Evolutionary conservation across 2,888 invertebrate species (phyloP).

Genomic region (Apoda limacodes): DNA sequence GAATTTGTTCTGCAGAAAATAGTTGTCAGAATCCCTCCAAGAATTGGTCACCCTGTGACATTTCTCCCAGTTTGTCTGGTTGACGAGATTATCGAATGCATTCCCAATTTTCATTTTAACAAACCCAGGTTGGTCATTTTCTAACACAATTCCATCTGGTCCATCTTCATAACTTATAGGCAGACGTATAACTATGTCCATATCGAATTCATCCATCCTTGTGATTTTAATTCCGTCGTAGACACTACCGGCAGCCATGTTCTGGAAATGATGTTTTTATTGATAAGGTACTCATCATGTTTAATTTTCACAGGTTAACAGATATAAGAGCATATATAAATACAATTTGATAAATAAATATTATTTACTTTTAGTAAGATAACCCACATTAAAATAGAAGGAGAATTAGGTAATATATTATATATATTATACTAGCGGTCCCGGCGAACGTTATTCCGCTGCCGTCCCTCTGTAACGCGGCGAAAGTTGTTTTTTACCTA

Average conservation of each 20-base stretch:
- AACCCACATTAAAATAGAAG: no score
- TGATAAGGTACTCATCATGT: no score
- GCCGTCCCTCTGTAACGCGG: no score
- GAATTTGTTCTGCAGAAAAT: slow-evolving; percentile 57
- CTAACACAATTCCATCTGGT: slow-evolving; percentile 41
- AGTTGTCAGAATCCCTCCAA: slow-evolving; percentile 55
- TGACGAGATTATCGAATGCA: slow-evolving; percentile 44
- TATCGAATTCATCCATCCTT: slow-evolving; percentile 71
- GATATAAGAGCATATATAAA: no score
- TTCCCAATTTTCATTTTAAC: slow-evolving; percentile 46
- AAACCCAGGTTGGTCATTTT: slow-evolving; percentile 54
- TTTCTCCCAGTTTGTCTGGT: slow-evolving; percentile 43
- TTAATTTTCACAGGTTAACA: no score
- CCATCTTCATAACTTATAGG: slow-evolving; percentile 52
- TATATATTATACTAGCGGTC: no score
- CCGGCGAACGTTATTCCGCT: no score
- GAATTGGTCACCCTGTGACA: slow-evolving; percentile 45
- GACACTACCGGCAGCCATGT: slow-evolving; percentile 69
- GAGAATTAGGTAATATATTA: no score
- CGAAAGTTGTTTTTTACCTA: no score
- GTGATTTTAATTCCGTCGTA: slow-evolving; percentile 72
- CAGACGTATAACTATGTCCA: slow-evolving; percentile 67
- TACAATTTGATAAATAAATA: no score
- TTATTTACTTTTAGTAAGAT: no score
- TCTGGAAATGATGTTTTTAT: no score